phyloP scores from a whole-genome alignment of 2,797 vertebrate genomes.

The Phrynocephalus forsythii region DNA sequence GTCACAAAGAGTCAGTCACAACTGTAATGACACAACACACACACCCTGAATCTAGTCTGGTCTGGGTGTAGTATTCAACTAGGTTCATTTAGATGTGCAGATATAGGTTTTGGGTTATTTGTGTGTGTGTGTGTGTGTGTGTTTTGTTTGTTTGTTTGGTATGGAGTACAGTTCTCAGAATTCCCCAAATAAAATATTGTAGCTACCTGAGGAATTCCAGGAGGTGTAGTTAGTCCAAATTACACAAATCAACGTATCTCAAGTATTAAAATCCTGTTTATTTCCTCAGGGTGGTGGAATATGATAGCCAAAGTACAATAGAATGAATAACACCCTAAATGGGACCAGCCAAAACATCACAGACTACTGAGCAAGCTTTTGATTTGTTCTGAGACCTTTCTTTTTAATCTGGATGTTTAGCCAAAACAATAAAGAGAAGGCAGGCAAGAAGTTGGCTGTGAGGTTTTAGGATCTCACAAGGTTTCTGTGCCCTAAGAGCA shows the following conservation, averaged over 20 bases:
- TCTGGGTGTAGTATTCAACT: too few species aligned
- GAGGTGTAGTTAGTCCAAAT: neutral
- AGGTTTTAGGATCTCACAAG: neutral
- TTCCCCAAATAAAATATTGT: neutral
- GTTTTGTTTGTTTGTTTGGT: neutral
- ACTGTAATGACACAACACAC: too few species aligned
- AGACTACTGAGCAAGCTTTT: neutral
- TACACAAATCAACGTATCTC: too few species aligned
- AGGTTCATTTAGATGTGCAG: too few species aligned
- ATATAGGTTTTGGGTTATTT: neutral
- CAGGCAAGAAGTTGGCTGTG: neutral
- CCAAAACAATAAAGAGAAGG: neutral
- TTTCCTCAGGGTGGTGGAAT: neutral
- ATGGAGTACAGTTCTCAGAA: neutral
- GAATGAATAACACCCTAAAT: neutral
- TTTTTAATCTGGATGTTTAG: neutral
- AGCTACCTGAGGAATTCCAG: neutral
- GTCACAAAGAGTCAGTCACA: too few species aligned
- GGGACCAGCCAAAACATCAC: neutral
- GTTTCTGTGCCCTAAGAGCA: neutral
- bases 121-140: neutral
- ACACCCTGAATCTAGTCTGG: too few species aligned
- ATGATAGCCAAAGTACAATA: neutral
- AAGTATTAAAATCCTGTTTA: neutral
- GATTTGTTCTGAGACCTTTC: neutral